These are phyloP conservation scores for Drosophila orosa DNA, from an alignment of 1,140 invertebrate species.

Conservation along the genomic window DNA sequence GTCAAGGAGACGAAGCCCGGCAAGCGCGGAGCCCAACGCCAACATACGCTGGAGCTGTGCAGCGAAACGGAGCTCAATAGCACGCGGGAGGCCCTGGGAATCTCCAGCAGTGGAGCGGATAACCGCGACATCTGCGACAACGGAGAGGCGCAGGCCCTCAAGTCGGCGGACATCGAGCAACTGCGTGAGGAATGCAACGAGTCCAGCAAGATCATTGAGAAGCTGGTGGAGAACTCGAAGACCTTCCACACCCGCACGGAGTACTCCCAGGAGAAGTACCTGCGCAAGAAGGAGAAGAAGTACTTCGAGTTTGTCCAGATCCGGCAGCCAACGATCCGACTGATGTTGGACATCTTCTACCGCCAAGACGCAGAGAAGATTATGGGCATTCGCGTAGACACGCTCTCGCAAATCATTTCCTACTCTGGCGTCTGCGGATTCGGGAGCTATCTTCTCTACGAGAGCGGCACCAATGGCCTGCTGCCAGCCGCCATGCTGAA, in stretches of 20 bases:
- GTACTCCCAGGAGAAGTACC: conserved; percentile 97
- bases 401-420: conserved; percentile 93
- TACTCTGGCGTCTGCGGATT: conserved; percentile 91
- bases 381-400: conserved; percentile 92
- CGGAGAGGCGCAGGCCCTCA: conserved; percentile 93
- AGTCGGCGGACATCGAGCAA: conserved; percentile 90
- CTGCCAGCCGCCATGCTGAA: conserved; percentile 92
- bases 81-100: conserved; percentile 85
- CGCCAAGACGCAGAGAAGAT: conserved; percentile 91
- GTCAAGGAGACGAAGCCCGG: conserved; percentile 84
- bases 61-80: conserved; percentile 85
- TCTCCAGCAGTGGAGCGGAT: conserved; percentile 88
- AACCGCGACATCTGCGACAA: conserved; percentile 94
- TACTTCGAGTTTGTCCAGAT: conserved; percentile 93
- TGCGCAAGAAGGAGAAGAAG: conserved; percentile 96
- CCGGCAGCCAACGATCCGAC: conserved; percentile 89
- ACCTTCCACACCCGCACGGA: conserved; percentile 95
- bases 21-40: conserved; percentile 84
- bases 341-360: conserved; percentile 92
- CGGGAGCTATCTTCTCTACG: conserved; percentile 93
- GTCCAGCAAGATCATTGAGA: conserved; percentile 93
- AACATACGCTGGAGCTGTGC: conserved; percentile 86
- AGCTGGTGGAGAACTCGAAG: conserved; percentile 94
- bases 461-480: conserved; percentile 93
- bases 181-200: conserved; percentile 89